Evolutionary conservation across 2,113 vertebrate species (phyloP), one percentile per base, ranked within the genome.

Genomic region (Catharus bicknelli): DNA sequence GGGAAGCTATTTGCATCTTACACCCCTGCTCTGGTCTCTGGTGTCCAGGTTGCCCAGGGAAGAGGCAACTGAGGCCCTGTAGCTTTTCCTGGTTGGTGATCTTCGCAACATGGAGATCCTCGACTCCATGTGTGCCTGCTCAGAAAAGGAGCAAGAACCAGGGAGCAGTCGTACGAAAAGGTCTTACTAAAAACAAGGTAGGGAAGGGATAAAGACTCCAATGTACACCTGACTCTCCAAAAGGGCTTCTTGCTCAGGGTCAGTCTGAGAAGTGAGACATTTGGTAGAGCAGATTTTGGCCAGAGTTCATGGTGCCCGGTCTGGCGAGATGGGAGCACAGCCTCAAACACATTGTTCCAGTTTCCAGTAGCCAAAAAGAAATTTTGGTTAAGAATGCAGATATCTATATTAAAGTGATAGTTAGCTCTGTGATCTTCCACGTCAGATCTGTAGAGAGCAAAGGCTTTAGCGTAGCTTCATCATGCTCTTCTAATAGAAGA

Each of bases 251-350:
- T 57, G 66, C 62, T 55, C 40, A 12, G 42, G 11, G 30, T 42
- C 0, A 0, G 14, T 51, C 66, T 83, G 69, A 27, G 81, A 89
- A 59, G 14, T 25, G 61, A 87, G 58, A 22, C 0, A 0, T 26
- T 76, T 75, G 48, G 16, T 53, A 67, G 47, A 83, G 34, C 29
- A 83, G 34, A 72, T 51, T 51, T 93, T 88, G 75, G 82, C 75
- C 17, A 5, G 72, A 63, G 40, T 78, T 95, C 55, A 10, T 3
- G 20, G 40, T 72, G 61, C 73, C 66, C 68, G 40, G 57, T 53
- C 54, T 67, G 40, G 61, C 0, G 0, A 88, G 55, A 25, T 55
- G 57, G 23, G 30, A 81, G 15, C 2, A 9, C 48, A 63, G 45
- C 70, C 68, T 92, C 63, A 59, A 67, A 78, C 63, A 80, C 19